Base-by-base conservation (phyloP, 2,113 vertebrate genomes). In the Melospiza melodia region DNA sequence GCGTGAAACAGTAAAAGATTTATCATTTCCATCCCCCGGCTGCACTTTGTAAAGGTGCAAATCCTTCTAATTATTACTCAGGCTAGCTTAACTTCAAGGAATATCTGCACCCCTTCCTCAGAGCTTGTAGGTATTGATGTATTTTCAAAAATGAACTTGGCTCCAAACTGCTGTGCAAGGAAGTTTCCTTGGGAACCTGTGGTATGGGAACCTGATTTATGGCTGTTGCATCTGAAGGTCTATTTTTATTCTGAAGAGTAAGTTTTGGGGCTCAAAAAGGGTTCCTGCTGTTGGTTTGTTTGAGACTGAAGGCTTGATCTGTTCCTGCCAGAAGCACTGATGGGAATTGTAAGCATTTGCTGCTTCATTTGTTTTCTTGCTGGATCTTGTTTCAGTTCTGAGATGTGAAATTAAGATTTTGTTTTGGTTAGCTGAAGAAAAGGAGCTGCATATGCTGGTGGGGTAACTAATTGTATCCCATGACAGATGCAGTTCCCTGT, bases 331-430 rank as follows among this genome's bases (percentile, higher is more conserved):
- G 79, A 81, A 68, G 24, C n/a, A 44, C 19, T 0, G 8, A 22
- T 17, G 51, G n/a, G 35, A n/a, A 57, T 74, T 0, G 0, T 21
- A 66, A 80, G 55, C 39, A 35, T 59, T 76, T 76, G 39, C 58
- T 77, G 57, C 57, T 87, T 84, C 33, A 25, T 94, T 88, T 80
- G 43, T 83, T 91, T 81, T 66, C 35, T 71, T 69, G n/a, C 41
- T 62, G 48, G 51, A 58, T 87, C 69, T 84, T 39, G 12, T 92
- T 95, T 78, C 55, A 62, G 55, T 39, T 80, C 37, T 48, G 66
- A 90, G 66, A 67, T 46, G 21, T 75, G 54, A 89, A 62, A 54
- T 80, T 22, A 49, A 27, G n/a, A 39, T 71, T 86, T 93, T 52
- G n/a, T 43, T 69, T 69, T 69, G 35, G 10, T 28, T 52, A 51